phyloP scores from a whole-genome alignment of 1,140 invertebrate species.

The Globodera rostochiensis region DNA sequence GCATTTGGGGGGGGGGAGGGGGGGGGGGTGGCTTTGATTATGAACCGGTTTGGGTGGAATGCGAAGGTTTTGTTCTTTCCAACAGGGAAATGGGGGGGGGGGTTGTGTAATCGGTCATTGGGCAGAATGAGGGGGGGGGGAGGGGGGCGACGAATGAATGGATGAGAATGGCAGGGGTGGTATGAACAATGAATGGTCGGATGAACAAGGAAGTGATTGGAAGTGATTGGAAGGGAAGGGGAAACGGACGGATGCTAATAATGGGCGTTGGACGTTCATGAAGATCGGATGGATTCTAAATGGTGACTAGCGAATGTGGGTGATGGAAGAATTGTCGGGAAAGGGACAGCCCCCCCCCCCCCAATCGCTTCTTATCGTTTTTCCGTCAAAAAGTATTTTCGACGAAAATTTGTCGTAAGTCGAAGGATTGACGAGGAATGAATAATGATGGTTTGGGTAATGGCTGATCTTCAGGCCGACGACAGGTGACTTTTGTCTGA shows the following conservation, averaged over 20 bases:
- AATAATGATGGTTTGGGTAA: constrained; percentile 1
- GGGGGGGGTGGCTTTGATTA: not conserved
- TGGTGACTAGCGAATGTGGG: too few relatives aligned
- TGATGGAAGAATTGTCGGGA: too few relatives aligned
- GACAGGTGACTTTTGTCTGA: not conserved
- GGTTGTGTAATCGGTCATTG: constrained; percentile 11
- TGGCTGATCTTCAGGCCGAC: not conserved
- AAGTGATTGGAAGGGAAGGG: not conserved
- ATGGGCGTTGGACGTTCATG: too few relatives aligned
- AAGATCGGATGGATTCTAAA: too few relatives aligned
- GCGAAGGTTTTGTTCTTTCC: constrained; percentile 2
- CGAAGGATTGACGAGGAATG: not conserved
- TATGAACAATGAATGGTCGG: constrained; percentile 2
- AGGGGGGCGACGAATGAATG: not conserved
- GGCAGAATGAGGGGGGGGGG: not conserved
- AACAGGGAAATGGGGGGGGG: too few relatives aligned
- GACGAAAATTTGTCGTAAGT: not conserved
- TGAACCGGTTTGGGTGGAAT: constrained; percentile 13
- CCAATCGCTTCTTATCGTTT: not conserved
- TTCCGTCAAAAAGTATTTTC: not conserved
- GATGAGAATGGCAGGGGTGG: not conserved
- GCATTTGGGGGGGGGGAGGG: not conserved
- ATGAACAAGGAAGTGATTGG: not conserved
- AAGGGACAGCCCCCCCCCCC: not conserved
- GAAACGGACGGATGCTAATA: too few relatives aligned